These are phyloP conservation scores for Bergia sp. DNA, from an alignment of 92 coral and sea anemone species.

Conservation along the genomic window DNA sequence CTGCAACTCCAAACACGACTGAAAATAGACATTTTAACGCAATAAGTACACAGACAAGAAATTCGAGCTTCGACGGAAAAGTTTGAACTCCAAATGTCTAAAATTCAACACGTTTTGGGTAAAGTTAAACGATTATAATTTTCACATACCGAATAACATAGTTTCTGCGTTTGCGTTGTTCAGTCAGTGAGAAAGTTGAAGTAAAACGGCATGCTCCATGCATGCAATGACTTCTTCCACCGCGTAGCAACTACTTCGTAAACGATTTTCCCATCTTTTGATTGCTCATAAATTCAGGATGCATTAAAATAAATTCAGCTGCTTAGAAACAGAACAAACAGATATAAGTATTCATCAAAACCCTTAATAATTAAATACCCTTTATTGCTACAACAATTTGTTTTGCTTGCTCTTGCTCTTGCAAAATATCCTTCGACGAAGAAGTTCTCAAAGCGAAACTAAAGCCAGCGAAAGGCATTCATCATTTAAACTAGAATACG, in stretches of 20 bases:
- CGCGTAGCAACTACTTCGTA: not conserved
- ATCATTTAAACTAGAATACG: no score
- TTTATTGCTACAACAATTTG: no score
- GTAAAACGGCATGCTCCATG: not conserved
- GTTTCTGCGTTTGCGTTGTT: not conserved
- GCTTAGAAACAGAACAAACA: not conserved
- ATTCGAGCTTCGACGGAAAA: no score
- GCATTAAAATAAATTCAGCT: not conserved
- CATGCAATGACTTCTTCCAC: not conserved
- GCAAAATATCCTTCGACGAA: no score
- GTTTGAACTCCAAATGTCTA: no score
- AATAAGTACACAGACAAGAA: not conserved
- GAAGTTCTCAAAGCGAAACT: no score
- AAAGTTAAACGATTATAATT: not conserved
- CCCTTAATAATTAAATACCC: no score
- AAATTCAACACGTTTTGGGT: not conserved
- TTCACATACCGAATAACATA: not conserved
- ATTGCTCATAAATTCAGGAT: not conserved
- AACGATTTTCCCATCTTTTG: not conserved
- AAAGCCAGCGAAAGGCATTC: no score
- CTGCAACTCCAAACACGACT: conserved; percentile 7
- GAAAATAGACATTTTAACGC: not conserved
- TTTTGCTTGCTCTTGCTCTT: no score
- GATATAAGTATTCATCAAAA: no score
- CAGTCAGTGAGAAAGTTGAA: not conserved